Conservation (phyloP, 2,888 invertebrate species). For the Polyploca ridens region DNA sequence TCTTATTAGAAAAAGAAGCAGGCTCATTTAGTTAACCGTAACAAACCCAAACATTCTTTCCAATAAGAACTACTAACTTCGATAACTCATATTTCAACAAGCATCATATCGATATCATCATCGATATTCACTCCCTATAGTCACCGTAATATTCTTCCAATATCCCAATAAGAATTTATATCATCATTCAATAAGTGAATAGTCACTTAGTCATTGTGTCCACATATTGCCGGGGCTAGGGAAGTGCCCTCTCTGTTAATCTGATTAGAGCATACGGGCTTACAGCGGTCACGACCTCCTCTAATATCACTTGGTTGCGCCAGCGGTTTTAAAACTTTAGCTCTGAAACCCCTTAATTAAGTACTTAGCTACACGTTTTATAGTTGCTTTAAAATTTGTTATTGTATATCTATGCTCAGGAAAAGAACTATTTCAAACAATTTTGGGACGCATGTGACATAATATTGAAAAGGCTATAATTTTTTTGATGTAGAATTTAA, state of each 20-base stretch:
- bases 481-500: too few relatives aligned
- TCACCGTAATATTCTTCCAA: not conserved
- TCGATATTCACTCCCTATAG: not conserved
- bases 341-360: not conserved
- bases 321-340: slow-evolving; percentile 2
- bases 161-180: slow-evolving; percentile 5
- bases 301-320: slow-evolving; percentile 4
- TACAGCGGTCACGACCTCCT: slow-evolving; percentile 48
- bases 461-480: too few relatives aligned
- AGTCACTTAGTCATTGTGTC: slow-evolving; percentile 14
- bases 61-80: too few relatives aligned
- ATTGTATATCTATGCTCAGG: too few relatives aligned
- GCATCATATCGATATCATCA: too few relatives aligned
- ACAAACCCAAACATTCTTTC: too few relatives aligned
- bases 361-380: not conserved
- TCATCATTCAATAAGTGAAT: slow-evolving; percentile 8
- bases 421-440: too few relatives aligned
- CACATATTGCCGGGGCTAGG: slow-evolving; percentile 25
- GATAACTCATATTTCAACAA: not conserved
- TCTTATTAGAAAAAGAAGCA: too few relatives aligned
- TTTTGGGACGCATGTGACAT: too few relatives aligned
- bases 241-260: slow-evolving; percentile 47
- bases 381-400: not conserved
- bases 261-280: slow-evolving; percentile 56
- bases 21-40: too few relatives aligned